phyloP scores from a whole-genome alignment of 2,113 vertebrate genomes.

The Archocentrus centrarchus region DNA sequence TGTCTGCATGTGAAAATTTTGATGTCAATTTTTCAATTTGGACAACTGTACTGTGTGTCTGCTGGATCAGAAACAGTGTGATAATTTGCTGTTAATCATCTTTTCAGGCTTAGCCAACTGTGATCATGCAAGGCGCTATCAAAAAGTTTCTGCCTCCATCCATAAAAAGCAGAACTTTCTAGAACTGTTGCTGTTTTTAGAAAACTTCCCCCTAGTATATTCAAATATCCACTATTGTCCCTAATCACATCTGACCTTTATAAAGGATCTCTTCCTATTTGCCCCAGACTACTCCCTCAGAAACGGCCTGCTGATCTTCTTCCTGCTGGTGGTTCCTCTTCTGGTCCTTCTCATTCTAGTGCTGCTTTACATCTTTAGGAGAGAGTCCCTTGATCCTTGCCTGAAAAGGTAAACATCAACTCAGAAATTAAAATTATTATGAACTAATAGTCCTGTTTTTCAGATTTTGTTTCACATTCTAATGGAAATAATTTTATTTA shows the following conservation, averaged over 20 bases:
- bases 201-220: neutral
- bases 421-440: neutral
- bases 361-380: constrained; percentile 77
- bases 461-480: neutral
- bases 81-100: neutral
- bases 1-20: neutral
- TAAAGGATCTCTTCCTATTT: neutral
- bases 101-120: neutral
- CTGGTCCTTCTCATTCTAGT: constrained; percentile 67
- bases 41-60: neutral
- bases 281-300: constrained; percentile 86
- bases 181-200: neutral
- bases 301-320: constrained; percentile 89
- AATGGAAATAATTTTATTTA: neutral
- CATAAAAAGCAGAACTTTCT: neutral
- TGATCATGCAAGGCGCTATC: too few relatives aligned
- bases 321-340: constrained; percentile 86
- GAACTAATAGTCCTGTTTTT: neutral
- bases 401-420: constrained; percentile 51
- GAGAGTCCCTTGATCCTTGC: constrained; percentile 66
- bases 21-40: neutral
- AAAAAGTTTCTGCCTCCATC: too few relatives aligned
- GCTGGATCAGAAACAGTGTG: neutral
- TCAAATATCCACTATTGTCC: neutral
- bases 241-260: neutral